These are phyloP conservation scores for Hydractinia echinata DNA, from an alignment of 30 jellyfish, hydroid and myxozoan species.

Conservation along the genomic window DNA sequence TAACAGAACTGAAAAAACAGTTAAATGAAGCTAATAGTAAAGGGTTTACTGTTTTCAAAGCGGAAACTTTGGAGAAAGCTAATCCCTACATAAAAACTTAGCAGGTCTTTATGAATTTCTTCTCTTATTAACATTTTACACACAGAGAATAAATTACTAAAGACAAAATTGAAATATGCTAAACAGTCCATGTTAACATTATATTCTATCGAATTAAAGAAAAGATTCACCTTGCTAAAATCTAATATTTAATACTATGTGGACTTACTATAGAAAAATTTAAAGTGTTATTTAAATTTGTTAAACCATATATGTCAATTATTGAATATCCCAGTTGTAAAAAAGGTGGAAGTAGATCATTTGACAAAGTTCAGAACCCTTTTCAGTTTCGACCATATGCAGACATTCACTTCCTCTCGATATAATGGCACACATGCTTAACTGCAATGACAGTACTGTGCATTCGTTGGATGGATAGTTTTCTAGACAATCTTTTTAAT, in stretches of 20 bases:
- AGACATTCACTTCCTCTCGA: conserved; percentile 39
- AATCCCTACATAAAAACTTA: too few species aligned
- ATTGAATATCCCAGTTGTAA: too few species aligned
- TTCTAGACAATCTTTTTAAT: conserved; percentile 31
- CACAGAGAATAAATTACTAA: background rate
- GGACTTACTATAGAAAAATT: background rate
- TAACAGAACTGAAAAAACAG: too few species aligned
- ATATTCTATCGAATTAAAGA: too few species aligned
- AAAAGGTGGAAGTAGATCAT: background rate
- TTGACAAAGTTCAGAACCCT: conserved; percentile 7
- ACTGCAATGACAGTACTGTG: conserved; percentile 17
- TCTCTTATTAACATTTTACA: too few species aligned
- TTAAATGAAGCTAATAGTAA: too few species aligned
- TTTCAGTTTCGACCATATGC: background rate
- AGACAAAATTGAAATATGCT: background rate
- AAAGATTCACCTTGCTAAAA: too few species aligned
- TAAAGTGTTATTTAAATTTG: background rate
- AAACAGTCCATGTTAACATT: too few species aligned
- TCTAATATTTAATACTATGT: background rate
- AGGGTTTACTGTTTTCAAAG: too few species aligned
- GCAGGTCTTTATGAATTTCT: background rate
- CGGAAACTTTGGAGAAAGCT: too few species aligned
- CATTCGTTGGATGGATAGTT: conserved; percentile 20
- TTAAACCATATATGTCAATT: conserved; percentile 1
- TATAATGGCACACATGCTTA: conserved; percentile 28